A percentile compares a stretch with the other conserved stretches of the same genome.
phyloP scores from a whole-genome alignment of 2,113 vertebrate species.

The Chloropsis hardwickii region DNA sequence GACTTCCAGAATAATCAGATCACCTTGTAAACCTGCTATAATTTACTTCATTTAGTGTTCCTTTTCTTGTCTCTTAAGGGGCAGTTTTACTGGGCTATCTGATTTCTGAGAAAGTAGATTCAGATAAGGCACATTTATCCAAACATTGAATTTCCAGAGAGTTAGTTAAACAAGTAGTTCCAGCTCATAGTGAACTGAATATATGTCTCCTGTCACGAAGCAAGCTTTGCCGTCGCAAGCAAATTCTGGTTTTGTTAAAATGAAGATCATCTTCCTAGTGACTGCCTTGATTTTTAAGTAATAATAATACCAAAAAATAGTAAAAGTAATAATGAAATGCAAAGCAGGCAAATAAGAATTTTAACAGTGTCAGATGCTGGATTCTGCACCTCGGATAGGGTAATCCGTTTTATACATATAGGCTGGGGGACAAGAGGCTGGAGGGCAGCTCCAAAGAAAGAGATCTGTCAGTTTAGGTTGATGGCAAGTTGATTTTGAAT shows the following conservation, averaged over 20 bases:
- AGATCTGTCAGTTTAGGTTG: neutral
- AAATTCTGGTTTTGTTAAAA: neutral
- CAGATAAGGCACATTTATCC: neutral
- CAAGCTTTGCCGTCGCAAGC: neutral
- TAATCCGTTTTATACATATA: fast-evolving
- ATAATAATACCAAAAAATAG: neutral
- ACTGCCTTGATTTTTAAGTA: neutral
- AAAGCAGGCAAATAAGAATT: neutral
- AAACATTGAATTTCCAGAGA: neutral
- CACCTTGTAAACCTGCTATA: fast-evolving
- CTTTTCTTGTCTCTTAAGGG: neutral
- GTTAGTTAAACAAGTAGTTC: neutral
- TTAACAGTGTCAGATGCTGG: neutral
- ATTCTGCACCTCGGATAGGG: neutral
- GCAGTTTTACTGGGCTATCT: neutral
- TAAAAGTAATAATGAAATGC: neutral
- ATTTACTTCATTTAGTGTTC: neutral
- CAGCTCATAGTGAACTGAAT: neutral
- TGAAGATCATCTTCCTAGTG: neutral
- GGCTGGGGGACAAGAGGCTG: fast-evolving
- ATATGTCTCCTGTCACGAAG: neutral
- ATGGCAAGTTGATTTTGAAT: neutral
- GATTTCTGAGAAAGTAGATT: neutral
- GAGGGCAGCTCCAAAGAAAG: neutral
- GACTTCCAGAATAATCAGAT: neutral